These are phyloP conservation scores for Takifugu flavidus DNA, from an alignment of 2,113 vertebrate genomes.

Conservation along the genomic window DNA sequence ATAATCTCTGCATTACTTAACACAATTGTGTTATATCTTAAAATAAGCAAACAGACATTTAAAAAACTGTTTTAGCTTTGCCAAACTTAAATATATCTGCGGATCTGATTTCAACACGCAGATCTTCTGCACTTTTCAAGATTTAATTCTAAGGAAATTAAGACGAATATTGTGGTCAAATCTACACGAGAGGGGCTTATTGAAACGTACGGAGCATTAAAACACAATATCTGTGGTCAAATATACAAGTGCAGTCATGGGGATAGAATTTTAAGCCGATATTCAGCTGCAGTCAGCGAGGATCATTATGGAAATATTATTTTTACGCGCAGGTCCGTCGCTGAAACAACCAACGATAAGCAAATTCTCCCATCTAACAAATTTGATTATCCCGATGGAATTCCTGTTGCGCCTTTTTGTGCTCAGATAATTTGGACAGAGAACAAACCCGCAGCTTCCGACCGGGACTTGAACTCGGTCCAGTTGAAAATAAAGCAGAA, in stretches of 20 bases:
- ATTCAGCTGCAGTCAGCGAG: neutral
- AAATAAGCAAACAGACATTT: too few relatives aligned
- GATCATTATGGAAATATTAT: slow-evolving; percentile 17
- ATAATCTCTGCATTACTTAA: neutral
- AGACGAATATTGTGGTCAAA: slow-evolving; percentile 15
- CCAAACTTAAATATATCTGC: too few relatives aligned
- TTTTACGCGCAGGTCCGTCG: neutral
- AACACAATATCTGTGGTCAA: neutral
- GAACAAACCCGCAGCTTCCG: slow-evolving; percentile 31
- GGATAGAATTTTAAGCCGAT: neutral
- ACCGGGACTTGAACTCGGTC: slow-evolving; percentile 55
- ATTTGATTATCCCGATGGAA: slow-evolving; percentile 6
- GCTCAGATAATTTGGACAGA: slow-evolving; percentile 13
- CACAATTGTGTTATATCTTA: neutral
- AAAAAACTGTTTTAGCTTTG: too few relatives aligned
- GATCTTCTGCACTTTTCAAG: neutral
- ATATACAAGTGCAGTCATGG: neutral
- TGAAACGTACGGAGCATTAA: too few relatives aligned
- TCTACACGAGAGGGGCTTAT: slow-evolving; percentile 12
- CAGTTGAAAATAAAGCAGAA: slow-evolving; percentile 1
- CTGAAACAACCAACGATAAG: neutral
- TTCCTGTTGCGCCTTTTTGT: slow-evolving; percentile 25
- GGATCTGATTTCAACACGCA: too few relatives aligned
- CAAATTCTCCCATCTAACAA: neutral
- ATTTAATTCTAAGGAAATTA: slow-evolving; percentile 12